Base-by-base conservation (phyloP, 2,797 vertebrate species). In the Dicrostonyx torquatus region DNA sequence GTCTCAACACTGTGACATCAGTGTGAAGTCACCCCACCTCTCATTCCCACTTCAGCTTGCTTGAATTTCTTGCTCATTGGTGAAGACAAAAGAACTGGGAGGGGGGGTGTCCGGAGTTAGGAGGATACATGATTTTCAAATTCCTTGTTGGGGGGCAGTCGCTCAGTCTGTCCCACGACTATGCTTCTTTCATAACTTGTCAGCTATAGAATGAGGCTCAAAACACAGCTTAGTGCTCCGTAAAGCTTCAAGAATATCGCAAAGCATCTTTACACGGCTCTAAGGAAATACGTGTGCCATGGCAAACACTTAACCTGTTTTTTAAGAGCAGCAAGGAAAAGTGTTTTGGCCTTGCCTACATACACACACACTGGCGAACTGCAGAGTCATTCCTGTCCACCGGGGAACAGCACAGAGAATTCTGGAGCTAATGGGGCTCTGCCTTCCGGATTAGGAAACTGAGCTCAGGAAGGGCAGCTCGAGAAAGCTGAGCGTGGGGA, bases 1-100 rank as follows among this genome's bases (percentile, higher is more conserved):
- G 58, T 37, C 89, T 76, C 2, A 43, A 70, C 50, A 55, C 9
- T n/a, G 91, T 92, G 95, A 97, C 97, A 31, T 95, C 92, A 89
- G 55, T 14, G 45, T 50, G 48, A 83, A 75, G 68, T 90, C 88
- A 77, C 75, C 72, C 34, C 55, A 6, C 75, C 68, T 82, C 68
- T 40, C 91, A 0, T 2, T 84, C 78, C 70, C 53, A 79, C 91
- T 43, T 43, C 17, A 40, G 85, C 43, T 88, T 31, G 77, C 93
- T 73, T 18, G 85, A 62, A 97, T 93, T 82, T 88, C 86, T 7
- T 34, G 68, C 87, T 84, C 95, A 82, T 22, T 26, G 29, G 87
- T 4, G 78, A 85, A 86, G 83, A 93, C 24, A 79, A 82, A 93
- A 82, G 55, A 79, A 82, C 91, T 68, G 70, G 84, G 6, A 75